Conservation (phyloP, 2,888 invertebrate genomes). For the Epirrhoe tristata region DNA sequence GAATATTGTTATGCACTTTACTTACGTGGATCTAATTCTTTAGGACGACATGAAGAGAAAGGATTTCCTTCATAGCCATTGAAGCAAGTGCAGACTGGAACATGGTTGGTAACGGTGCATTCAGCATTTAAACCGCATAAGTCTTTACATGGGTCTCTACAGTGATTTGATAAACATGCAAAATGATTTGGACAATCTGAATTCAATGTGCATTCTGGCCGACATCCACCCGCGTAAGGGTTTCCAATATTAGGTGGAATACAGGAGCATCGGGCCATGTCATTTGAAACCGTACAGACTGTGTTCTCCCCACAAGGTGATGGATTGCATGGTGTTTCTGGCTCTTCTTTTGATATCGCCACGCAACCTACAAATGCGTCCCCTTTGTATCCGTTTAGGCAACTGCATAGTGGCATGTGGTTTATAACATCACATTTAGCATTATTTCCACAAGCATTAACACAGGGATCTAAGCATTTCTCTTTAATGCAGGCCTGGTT, state of each 20-base stretch:
- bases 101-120: slow-evolving; percentile 92
- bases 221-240: slow-evolving; percentile 93
- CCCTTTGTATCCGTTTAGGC: slow-evolving; percentile 91
- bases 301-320: slow-evolving; percentile 95
- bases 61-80: slow-evolving; percentile 93
- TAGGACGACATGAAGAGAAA: slow-evolving; percentile 89
- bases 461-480: slow-evolving; percentile 93
- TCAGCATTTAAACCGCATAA: slow-evolving; percentile 93
- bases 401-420: slow-evolving; percentile 93
- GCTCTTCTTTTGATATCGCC: slow-evolving; percentile 74
- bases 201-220: slow-evolving; percentile 93
- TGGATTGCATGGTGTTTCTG: slow-evolving; percentile 89
- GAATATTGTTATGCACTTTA: no score
- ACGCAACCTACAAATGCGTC: slow-evolving; percentile 94
- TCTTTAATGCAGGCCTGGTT: slow-evolving; percentile 92
- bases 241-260: slow-evolving; percentile 95
- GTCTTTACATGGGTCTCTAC: slow-evolving; percentile 94
- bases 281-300: slow-evolving; percentile 89
- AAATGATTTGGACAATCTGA: slow-evolving; percentile 91
- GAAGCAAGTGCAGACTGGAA: slow-evolving; percentile 92
- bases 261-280: slow-evolving; percentile 91
- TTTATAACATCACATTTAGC: slow-evolving; percentile 92
- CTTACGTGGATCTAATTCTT: slow-evolving; percentile 84
- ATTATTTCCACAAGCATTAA: slow-evolving; percentile 91
- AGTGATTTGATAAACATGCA: slow-evolving; percentile 93